Percentiles rank a stretch among this genome's conserved stretches.
Conservation (phyloP, 2,888 invertebrate genomes). For the Microchrysa polita region DNA sequence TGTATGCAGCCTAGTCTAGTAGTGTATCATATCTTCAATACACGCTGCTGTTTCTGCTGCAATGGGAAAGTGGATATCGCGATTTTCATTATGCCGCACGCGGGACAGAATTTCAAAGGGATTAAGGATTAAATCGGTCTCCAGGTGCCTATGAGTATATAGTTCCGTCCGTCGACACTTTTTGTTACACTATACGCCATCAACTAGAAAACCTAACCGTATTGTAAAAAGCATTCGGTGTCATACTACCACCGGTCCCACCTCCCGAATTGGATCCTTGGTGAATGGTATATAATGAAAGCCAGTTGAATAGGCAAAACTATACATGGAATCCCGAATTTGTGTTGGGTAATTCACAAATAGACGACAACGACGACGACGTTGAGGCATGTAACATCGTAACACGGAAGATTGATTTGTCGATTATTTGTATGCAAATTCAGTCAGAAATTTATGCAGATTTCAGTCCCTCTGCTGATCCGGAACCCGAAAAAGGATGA, state of each 20-base stretch:
- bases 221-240: constrained; percentile 27
- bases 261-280: constrained; percentile 19
- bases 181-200: constrained; percentile 28
- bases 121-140: constrained; percentile 13
- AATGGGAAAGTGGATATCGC: background rate
- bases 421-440: constrained; percentile 58
- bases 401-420: constrained; percentile 49
- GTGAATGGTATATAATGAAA: constrained; percentile 24
- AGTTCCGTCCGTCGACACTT: constrained; percentile 29
- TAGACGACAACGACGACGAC: too few relatives aligned
- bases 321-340: background rate
- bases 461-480: constrained; percentile 47
- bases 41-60: background rate
- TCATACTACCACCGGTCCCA: too few relatives aligned
- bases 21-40: background rate
- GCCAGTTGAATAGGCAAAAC: background rate
- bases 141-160: background rate
- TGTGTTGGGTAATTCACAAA: constrained; percentile 7
- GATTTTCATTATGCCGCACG: constrained; percentile 16
- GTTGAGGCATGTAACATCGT: constrained; percentile 35
- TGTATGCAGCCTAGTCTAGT: background rate
- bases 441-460: constrained; percentile 56
- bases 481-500: constrained; percentile 29
- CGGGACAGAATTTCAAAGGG: constrained; percentile 10
- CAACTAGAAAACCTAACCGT: constrained; percentile 17